Percentiles rank a stretch among this genome's conserved stretches.
phyloP scores from a whole-genome alignment of 2,113 vertebrate species.

The Oryzias melastigma region DNA sequence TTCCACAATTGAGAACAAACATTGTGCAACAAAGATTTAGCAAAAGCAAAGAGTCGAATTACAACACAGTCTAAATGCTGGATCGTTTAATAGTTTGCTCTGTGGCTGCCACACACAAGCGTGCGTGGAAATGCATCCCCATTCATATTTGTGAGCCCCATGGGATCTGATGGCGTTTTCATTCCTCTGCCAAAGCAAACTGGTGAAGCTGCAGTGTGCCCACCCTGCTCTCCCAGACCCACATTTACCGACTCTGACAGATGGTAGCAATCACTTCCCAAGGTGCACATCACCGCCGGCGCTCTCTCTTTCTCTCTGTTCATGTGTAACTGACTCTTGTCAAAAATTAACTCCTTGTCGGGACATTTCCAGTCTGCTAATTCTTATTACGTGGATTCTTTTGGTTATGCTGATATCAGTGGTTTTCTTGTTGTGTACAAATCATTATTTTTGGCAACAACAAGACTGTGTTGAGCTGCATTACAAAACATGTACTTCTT shows the following conservation, averaged over 20 bases:
- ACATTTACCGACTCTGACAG: conserved; percentile 51
- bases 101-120: conserved; percentile 15
- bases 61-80: conserved; percentile 37
- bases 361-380: conserved; percentile 16
- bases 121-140: conserved; percentile 8
- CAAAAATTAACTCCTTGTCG: conserved; percentile 39
- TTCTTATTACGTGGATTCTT: conserved; percentile 6
- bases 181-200: conserved; percentile 65
- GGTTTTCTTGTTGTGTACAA: conserved; percentile 31
- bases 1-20: conserved; percentile 35
- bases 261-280: conserved; percentile 72
- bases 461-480: conserved; percentile 21
- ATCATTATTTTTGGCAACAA: conserved; percentile 32
- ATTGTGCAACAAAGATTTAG: conserved; percentile 38
- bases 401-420: conserved; percentile 26
- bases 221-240: conserved; percentile 51
- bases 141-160: conserved; percentile 35
- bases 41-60: conserved; percentile 54
- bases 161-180: conserved; percentile 54
- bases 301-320: conserved; percentile 41
- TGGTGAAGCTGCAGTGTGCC: conserved; percentile 51
- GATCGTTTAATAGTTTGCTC: conserved; percentile 27
- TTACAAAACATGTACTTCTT: conserved; percentile 43
- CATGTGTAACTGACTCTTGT: conserved; percentile 49
- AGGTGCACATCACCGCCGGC: conserved; percentile 51